Base-by-base conservation (phyloP, 1,140 invertebrate genomes). In the Archivesica marissinica region DNA sequence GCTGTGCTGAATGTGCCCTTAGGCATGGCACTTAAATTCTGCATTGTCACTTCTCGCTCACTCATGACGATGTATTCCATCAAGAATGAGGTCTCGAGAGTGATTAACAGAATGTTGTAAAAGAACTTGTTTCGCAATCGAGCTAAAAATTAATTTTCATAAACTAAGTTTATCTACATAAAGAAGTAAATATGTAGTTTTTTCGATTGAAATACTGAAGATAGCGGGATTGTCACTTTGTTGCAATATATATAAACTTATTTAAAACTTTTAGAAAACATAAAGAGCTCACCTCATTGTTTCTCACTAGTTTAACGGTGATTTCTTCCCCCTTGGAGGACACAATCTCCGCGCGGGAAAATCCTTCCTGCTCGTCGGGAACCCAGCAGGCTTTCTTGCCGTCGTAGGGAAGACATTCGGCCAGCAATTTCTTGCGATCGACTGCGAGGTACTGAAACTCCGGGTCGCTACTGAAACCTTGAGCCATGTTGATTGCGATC, bases 371-470 rank as follows among this genome's bases (percentile, higher is more conserved):
- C 91, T 99, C 97, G 94, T 99, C 97, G 85, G 98, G 98, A 80
- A 99, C 97, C 99, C 99, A 99, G 96, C 98, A 99, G 92, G 97
- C 97, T 95, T 99, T 99, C 96, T 99, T 99, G 94, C 97, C 98
- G 96, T 99, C 99, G 96, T 99, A 94, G 7, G 91, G 87, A 28
- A 83, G 52, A 33, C 89, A 90, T 72, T 93, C 91, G 61, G 89
- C 91, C 89, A 93, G 61, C 56, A 93, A 61, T 88, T 91, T 91
- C 88, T 93, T 93, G 54, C 90, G 82, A 81, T 93, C 92, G 7
- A 94, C 89, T 6, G 89, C 90, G 68, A 94, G 89, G 80, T 92
- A 94, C 74, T 88, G 74, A 61, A 90, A 90, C 68, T 92, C 91
- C 39, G 88, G 86, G 78, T 92, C 90, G 38, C 81, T 74, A 23